phyloP scores from a whole-genome alignment of 1,140 invertebrate species.

The Luehdorfia chinensis region DNA sequence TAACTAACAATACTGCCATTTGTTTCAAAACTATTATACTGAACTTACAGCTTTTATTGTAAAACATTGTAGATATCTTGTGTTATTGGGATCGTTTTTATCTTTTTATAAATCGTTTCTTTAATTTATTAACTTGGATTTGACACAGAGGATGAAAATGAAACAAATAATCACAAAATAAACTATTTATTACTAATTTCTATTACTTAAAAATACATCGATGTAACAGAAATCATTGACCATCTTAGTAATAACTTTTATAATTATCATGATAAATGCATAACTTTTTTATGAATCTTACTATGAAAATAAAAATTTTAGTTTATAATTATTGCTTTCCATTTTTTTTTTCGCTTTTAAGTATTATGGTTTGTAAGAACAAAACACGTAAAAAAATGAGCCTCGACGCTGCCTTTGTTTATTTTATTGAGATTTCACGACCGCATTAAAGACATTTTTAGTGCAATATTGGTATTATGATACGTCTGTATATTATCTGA shows the following conservation, averaged over 20 bases:
- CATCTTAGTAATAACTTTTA: constrained; percentile 45
- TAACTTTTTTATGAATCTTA: constrained; percentile 22
- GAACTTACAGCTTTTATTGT: no score
- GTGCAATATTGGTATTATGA: constrained; percentile 22
- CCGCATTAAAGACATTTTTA: constrained; percentile 1
- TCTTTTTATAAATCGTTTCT: no score
- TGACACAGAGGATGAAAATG: no score
- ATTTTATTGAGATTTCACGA: constrained; percentile 6
- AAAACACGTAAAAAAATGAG: constrained; percentile 32
- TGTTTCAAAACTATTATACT: no score
- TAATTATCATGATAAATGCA: constrained; percentile 61
- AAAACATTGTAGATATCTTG: no score
- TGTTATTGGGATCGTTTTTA: no score
- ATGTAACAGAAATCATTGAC: constrained; percentile 62
- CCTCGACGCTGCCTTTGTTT: constrained; percentile 32
- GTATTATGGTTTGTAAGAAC: constrained; percentile 3
- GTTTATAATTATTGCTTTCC: constrained; percentile 4
- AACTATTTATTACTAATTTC: constrained; percentile 52
- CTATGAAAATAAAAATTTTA: constrained; percentile 7
- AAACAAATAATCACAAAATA: constrained; percentile 62
- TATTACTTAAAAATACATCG: constrained; percentile 63
- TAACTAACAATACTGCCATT: no score
- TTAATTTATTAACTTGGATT: no score
- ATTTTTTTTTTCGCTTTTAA: not conserved
- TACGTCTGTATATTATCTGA: constrained; percentile 26